Percentiles rank a stretch among this genome's conserved stretches.
These are phyloP conservation scores for Anastatus disparis DNA, from an alignment of 1,140 invertebrate genomes.

Conservation along the genomic window DNA sequence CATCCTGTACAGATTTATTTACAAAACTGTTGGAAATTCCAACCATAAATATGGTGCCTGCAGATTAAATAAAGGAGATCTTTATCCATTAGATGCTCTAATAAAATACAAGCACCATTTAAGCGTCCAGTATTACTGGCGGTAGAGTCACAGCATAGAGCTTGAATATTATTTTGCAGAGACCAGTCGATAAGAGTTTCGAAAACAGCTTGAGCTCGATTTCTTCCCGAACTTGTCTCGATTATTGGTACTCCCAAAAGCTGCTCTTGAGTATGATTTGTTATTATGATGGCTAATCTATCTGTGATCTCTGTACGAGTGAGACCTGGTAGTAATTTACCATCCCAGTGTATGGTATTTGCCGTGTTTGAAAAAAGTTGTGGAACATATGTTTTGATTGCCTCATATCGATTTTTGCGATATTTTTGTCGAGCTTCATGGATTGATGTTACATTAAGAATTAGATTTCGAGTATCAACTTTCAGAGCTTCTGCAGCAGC, in stretches of 20 bases:
- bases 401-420: slow-evolving; percentile 40
- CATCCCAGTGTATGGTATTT: slow-evolving; percentile 43
- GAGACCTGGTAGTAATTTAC: no score
- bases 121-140: slow-evolving; percentile 44
- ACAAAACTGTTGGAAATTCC: no score
- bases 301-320: no score
- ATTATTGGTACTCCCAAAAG: slow-evolving; percentile 41
- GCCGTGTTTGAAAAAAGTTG: neutral
- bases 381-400: slow-evolving; percentile 24
- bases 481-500: no score
- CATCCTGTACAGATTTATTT: slow-evolving; percentile 19
- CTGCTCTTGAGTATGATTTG: slow-evolving; percentile 20
- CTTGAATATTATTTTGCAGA: slow-evolving; percentile 18
- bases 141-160: no score
- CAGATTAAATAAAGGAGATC: no score
- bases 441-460: slow-evolving; percentile 32
- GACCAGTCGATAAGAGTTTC: slow-evolving; percentile 38
- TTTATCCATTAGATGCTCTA: slow-evolving; percentile 37
- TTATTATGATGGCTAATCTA: no score
- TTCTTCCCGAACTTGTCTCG: slow-evolving; percentile 13
- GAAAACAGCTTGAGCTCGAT: slow-evolving; percentile 39
- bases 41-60: slow-evolving; percentile 51
- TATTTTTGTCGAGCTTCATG: slow-evolving; percentile 26
- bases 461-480: slow-evolving; percentile 25
- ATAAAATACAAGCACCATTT: slow-evolving; percentile 19